Evolutionary conservation across 2,888 invertebrate species (phyloP).

Genomic region (Drosophila demipolita): DNA sequence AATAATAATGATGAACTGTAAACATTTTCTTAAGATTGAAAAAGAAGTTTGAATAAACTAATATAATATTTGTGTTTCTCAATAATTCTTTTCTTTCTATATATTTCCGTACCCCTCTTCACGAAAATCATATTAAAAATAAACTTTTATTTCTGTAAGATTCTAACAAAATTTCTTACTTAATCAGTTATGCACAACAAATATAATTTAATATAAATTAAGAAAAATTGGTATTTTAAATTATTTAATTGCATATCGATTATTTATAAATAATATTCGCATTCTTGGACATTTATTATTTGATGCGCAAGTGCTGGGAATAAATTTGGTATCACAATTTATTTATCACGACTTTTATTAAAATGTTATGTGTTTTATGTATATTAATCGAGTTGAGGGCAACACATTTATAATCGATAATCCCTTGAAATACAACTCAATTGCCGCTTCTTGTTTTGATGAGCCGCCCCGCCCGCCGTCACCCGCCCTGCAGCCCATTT

Average conservation of each 20-base stretch:
- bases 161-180: background rate
- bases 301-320: constrained; percentile 9
- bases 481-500: background rate
- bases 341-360: constrained; percentile 38
- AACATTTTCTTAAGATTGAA: background rate
- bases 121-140: background rate
- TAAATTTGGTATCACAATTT: constrained; percentile 17
- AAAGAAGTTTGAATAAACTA: background rate
- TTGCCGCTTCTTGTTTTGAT: constrained; percentile 50
- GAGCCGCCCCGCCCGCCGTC: background rate
- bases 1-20: background rate
- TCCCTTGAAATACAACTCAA: constrained; percentile 61
- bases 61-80: background rate
- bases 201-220: background rate
- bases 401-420: constrained; percentile 8
- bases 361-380: constrained; percentile 47
- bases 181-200: background rate
- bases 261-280: background rate
- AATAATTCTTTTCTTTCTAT: background rate
- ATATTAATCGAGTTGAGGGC: constrained; percentile 20
- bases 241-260: constrained; percentile 1
- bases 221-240: background rate
- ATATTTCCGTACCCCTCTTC: background rate
- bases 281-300: constrained; percentile 16
- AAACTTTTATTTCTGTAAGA: background rate